phyloP scores from a whole-genome alignment of 2,797 vertebrate genomes.

The Enoplosus armatus region DNA sequence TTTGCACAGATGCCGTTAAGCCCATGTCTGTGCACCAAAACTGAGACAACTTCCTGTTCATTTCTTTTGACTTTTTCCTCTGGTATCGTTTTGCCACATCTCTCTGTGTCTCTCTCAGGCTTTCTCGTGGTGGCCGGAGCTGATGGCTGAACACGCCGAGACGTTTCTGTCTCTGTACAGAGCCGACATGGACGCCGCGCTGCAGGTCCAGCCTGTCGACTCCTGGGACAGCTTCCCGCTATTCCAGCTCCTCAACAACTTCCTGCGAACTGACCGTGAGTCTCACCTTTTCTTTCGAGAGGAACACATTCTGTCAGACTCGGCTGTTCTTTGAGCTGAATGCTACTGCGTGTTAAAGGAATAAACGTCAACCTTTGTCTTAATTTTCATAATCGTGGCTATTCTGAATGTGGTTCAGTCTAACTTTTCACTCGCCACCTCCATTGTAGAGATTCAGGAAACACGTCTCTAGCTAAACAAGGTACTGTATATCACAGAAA shows the following conservation, averaged over 20 bases:
- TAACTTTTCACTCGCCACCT: not conserved
- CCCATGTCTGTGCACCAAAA: not conserved
- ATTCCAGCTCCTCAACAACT: conserved; percentile 97
- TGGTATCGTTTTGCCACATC: not conserved
- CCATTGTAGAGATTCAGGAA: not conserved
- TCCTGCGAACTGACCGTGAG: conserved; percentile 93
- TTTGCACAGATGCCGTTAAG: not conserved
- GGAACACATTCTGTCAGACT: not conserved
- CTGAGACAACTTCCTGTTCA: not conserved
- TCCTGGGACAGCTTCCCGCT: conserved; percentile 97
- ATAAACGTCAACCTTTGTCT: not conserved
- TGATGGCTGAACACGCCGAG: conserved; percentile 94
- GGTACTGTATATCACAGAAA: not conserved
- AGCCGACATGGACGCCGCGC: conserved; percentile 91
- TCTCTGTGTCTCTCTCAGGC: conserved; percentile 82
- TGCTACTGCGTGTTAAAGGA: too few species aligned
- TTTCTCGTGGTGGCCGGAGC: conserved; percentile 95
- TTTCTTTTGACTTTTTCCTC: not conserved
- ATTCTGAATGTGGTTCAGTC: not conserved
- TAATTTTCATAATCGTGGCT: not conserved
- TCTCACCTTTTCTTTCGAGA: not conserved
- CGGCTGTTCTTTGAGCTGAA: not conserved
- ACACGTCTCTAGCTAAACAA: not conserved
- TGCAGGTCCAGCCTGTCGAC: conserved; percentile 92
- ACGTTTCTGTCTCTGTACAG: conserved; percentile 93